Percentiles rank a stretch among this genome's conserved stretches.
phyloP scores from a whole-genome alignment of 1,140 invertebrate species.

The Mesaphorura yosii region DNA sequence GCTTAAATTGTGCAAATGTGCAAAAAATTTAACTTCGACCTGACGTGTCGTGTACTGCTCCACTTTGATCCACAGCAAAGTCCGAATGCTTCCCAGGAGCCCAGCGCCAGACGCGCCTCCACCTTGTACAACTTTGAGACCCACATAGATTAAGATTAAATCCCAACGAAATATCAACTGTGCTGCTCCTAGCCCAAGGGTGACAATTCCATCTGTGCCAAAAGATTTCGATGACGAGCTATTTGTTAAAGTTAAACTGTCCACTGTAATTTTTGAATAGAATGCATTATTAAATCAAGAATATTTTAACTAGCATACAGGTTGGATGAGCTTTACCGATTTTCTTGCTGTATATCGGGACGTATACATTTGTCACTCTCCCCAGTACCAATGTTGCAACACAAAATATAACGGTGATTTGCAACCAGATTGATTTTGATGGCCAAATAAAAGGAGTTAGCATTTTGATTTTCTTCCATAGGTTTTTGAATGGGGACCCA shows the following conservation, averaged over 20 bases:
- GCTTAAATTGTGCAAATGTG: slow-evolving; percentile 43
- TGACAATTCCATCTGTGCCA: not conserved
- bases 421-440: slow-evolving; percentile 59
- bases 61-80: slow-evolving; percentile 49
- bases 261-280: slow-evolving; percentile 15
- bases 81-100: slow-evolving; percentile 46
- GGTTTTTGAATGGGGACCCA: slow-evolving; percentile 64
- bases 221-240: not conserved
- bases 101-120: slow-evolving; percentile 40
- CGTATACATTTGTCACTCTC: slow-evolving; percentile 80
- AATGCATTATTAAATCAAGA: not conserved
- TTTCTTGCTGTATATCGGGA: slow-evolving; percentile 84
- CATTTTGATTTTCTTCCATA: slow-evolving; percentile 59
- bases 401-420: slow-evolving; percentile 73
- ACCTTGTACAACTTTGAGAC: slow-evolving; percentile 46
- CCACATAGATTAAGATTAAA: slow-evolving; percentile 43
- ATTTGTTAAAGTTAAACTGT: slow-evolving; percentile 26
- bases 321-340: slow-evolving; percentile 49
- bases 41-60: slow-evolving; percentile 50
- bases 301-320: not conserved
- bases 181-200: not conserved
- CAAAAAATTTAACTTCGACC: slow-evolving; percentile 44
- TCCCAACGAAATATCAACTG: slow-evolving; percentile 42
- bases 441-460: slow-evolving; percentile 92
- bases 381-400: slow-evolving; percentile 62